A percentile compares a stretch with the other conserved stretches of the same genome.
phyloP scores from a whole-genome alignment of 1,140 invertebrate genomes.

The Caenorhabditis inopinata region DNA sequence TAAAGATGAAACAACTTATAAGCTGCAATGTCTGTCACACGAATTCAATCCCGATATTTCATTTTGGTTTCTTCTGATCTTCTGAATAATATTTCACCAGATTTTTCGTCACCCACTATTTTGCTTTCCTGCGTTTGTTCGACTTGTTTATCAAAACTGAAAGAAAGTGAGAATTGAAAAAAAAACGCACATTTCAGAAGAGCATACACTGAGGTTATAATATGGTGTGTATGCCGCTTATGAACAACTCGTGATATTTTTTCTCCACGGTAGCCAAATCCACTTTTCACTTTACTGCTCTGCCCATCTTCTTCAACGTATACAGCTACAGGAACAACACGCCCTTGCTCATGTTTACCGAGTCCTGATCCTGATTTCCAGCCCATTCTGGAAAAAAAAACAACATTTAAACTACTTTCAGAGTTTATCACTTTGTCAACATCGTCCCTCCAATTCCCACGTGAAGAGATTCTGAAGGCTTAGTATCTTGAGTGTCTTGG shows the following conservation, averaged over 20 bases:
- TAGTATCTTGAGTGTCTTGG: too few species aligned
- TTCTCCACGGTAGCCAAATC: slow-evolving; percentile 48
- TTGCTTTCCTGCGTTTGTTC: neutral
- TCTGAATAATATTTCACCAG: slow-evolving; percentile 22
- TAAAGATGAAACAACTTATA: too few species aligned
- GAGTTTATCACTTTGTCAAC: neutral
- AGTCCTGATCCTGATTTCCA: slow-evolving; percentile 71
- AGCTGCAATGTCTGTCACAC: too few species aligned
- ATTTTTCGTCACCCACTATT: neutral
- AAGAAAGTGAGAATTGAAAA: neutral
- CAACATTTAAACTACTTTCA: neutral
- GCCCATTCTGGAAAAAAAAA: slow-evolving; percentile 69
- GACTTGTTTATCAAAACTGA: slow-evolving; percentile 9
- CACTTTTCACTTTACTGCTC: slow-evolving; percentile 24
- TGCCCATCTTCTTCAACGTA: slow-evolving; percentile 44
- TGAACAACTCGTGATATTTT: slow-evolving; percentile 36
- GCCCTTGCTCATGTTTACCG: slow-evolving; percentile 66
- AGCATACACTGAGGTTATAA: slow-evolving; percentile 36
- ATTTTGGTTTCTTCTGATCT: slow-evolving; percentile 2
- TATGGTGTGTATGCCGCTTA: slow-evolving; percentile 10
- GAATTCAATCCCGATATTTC: slow-evolving; percentile 32
- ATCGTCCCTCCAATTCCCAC: slow-evolving; percentile 63
- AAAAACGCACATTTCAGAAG: neutral
- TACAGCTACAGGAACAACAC: slow-evolving; percentile 37
- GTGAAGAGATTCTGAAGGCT: slow-evolving; percentile 69